Base-by-base conservation (phyloP, 2,888 invertebrate genomes). In the Plemyria rubiginata region DNA sequence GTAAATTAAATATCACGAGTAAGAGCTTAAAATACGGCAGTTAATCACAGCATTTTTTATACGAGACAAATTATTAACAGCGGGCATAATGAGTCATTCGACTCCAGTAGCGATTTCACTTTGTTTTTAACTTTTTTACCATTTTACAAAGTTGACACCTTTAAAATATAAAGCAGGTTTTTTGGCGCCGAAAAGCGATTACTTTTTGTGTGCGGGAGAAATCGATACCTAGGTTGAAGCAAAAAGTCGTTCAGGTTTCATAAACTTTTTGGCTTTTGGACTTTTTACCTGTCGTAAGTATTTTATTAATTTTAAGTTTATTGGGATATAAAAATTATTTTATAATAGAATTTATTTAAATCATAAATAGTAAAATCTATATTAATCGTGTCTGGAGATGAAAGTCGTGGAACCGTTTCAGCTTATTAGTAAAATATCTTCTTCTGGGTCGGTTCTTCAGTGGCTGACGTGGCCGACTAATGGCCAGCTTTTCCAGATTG, bases 121-220 rank as follows among this genome's bases (percentile, higher is more conserved):
- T 67, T 46, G 65, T 59, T 65, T 46, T 52, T 54, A 55, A 63
- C 72, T 71, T 71, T 51, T 74, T 73, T 75, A 65, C 67, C 71
- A 70, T 72, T 77, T 74, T 45, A 72, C 66, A 50, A 49, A 60
- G 13, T 40, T 55, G 59, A 45, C 45, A 59, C 55, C 55, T 63
- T 48, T 55, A 2, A n/a, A 64, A 62, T 43, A 54, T 54, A 28
- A 54, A 57, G 48, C 49, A 38, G 55, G 65, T 66, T 67, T 73
- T 71, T 70, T 62, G 28, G 48, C 32, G 40, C 43, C 60, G 66
- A 64, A 75, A 50, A 75, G 83, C 80, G 78, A 81, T 84, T 79
- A 78, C 71, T 82, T 84, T 45, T 82, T 82, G 73, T 80, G 65
- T 69, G 73, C 57, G 72, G 66, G 78, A 77, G 83, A 85, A 84